phyloP scores from a whole-genome alignment of 2,888 invertebrate species.

The Bembecia ichneumoniformis region DNA sequence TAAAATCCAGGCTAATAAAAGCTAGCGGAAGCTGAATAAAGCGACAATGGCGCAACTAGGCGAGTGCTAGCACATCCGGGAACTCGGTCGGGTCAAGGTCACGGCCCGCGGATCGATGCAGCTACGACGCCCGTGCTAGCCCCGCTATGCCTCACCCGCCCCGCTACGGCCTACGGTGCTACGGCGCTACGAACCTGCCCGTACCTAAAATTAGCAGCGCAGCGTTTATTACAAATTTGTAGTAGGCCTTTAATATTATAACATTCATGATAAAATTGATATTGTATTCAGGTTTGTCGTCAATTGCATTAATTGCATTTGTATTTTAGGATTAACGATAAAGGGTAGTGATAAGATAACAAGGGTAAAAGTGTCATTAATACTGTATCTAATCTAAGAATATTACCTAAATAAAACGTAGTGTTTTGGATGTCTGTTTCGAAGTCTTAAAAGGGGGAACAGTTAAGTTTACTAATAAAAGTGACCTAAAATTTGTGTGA shows the following conservation, averaged over 20 bases:
- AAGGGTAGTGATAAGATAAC: too few species aligned
- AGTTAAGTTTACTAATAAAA: too few species aligned
- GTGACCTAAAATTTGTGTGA: too few species aligned
- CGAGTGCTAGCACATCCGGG: conserved; percentile 59
- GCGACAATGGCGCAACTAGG: conserved; percentile 61
- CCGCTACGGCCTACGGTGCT: conserved; percentile 19
- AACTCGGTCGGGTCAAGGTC: conserved; percentile 76
- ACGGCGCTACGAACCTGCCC: conserved; percentile 20
- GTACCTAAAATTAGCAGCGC: background rate
- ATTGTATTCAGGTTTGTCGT: background rate
- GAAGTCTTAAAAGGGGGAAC: too few species aligned
- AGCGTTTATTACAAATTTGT: background rate
- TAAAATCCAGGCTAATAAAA: conserved; percentile 56
- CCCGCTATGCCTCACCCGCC: conserved; percentile 24
- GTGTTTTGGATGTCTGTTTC: too few species aligned
- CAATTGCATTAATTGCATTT: background rate
- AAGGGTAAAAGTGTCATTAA: too few species aligned
- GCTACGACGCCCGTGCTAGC: conserved; percentile 57
- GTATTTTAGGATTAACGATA: too few species aligned
- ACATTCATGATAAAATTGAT: background rate
- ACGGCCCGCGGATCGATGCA: conserved; percentile 76
- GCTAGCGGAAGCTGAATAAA: conserved; percentile 40
- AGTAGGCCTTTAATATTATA: background rate
- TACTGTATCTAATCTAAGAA: too few species aligned
- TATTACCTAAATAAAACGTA: too few species aligned